A percentile compares a stretch with the other conserved stretches of the same genome.
Evolutionary conservation across 2,113 vertebrate genomes (phyloP).

Genomic region (Camelus dromedarius): DNA sequence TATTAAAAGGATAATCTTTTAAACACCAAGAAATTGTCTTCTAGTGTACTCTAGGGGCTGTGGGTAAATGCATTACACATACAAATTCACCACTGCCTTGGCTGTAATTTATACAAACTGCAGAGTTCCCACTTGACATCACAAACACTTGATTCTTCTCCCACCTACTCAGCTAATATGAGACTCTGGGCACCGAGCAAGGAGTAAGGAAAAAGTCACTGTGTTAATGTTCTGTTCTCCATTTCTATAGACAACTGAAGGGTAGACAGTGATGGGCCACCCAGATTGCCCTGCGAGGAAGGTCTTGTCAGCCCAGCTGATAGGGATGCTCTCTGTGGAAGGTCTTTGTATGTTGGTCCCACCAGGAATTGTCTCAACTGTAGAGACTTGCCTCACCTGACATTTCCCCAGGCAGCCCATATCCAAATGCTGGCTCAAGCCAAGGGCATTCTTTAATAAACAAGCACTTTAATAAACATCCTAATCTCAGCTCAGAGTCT

Average conservation of each 20-base stretch:
- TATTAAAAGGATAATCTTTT: conserved; percentile 83
- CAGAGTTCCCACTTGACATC: not conserved
- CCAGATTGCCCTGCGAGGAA: not conserved
- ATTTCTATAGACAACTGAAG: not conserved
- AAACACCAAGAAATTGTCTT: conserved; percentile 83
- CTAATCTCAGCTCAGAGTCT: not conserved
- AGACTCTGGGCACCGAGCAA: not conserved
- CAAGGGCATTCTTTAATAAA: not conserved
- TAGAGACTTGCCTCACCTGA: not conserved
- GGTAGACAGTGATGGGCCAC: not conserved
- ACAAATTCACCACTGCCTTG: not conserved
- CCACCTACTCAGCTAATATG: not conserved
- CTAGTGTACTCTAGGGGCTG: conserved; percentile 70
- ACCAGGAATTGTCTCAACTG: not conserved
- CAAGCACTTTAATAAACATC: not conserved
- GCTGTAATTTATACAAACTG: conserved; percentile 41
- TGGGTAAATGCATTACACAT: conserved; percentile 73
- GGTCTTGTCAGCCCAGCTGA: not conserved
- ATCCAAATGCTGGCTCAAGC: not conserved
- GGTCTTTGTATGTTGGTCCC: not conserved
- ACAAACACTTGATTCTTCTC: not conserved
- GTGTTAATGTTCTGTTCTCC: not conserved
- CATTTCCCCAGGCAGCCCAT: not conserved
- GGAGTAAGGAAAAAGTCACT: not conserved
- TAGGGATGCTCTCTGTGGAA: not conserved